Conservation (phyloP, 1,140 invertebrate species). For the Archivesica marissinica region DNA sequence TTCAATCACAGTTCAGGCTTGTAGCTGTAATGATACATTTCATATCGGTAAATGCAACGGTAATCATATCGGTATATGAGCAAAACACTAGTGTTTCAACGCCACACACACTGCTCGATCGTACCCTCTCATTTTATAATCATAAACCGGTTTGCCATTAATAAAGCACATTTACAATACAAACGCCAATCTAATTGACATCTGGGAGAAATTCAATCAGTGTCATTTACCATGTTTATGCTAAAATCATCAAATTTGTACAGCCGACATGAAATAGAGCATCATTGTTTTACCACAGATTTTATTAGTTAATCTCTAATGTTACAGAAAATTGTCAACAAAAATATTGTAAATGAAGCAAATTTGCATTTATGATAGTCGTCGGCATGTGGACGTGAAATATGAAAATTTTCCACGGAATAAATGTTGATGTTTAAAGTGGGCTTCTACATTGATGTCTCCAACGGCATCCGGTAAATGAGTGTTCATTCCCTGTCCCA, state of each 20-base stretch:
- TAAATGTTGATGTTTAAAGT: constrained; percentile 23
- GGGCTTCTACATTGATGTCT: constrained; percentile 31
- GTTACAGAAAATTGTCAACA: constrained; percentile 43
- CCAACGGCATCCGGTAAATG: constrained; percentile 51
- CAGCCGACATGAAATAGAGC: constrained; percentile 9
- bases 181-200: constrained; percentile 14
- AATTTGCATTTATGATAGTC: constrained; percentile 52
- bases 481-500: constrained; percentile 46
- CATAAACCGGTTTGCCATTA: constrained; percentile 28
- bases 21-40: not conserved
- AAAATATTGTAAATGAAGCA: constrained; percentile 52
- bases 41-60: not conserved
- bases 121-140: constrained; percentile 24
- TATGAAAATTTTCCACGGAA: constrained; percentile 17
- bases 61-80: not conserved
- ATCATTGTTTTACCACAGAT: constrained; percentile 42
- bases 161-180: constrained; percentile 20
- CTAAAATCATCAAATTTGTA: constrained; percentile 31
- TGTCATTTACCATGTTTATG: constrained; percentile 26
- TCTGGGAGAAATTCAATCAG: constrained; percentile 23
- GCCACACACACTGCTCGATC: not conserved
- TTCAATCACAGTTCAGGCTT: not conserved
- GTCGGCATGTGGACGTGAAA: not conserved
- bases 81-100: constrained; percentile 15
- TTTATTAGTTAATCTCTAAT: constrained; percentile 34